Evolutionary conservation across 2,113 vertebrate genomes (phyloP), one percentile per base, ranked within the genome.

Genomic region (Stomatorhinus ivindoensis): DNA sequence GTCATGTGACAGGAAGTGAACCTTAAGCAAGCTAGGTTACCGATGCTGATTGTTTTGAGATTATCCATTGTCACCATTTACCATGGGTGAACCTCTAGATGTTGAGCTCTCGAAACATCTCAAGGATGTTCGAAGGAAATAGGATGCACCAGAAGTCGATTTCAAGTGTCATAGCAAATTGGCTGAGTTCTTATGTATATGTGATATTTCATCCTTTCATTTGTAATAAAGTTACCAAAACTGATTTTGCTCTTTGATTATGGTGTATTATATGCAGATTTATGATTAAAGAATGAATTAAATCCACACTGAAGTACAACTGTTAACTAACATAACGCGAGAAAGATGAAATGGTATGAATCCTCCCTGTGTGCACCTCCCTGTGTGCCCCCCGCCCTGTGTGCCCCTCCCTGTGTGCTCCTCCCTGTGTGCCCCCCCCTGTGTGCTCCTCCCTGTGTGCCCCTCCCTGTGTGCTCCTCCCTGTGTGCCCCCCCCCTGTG

Each of bases 1-100:
- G 95, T 89, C 83, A 47, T 46, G 1, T 48, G 46, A 50, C 10
- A n/a, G 73, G 73, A 80, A 35, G 11, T 42, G 35, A 76, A 76
- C 69, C 31, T 31, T 76, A 17, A 76, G n/a, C 69, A 76, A 31
- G 31, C 31, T 80, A 19, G 15, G 73, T 42, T 19, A 42, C 73
- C 73, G 42, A 42, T 31, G n/a, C n/a, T 69, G 61, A 69, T 31
- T 69, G 9, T n/a, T 65, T 65, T 27, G n/a, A 65, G 9, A 10
- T 27, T 27, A 27, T 65, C 9, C 61, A 65, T n/a, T n/a, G n/a
- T n/a, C n/a, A n/a, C n/a, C n/a, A 69, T 31, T 31, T 69, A 69
- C 61, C 27, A 31, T 31, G 61, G 27, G 27, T 69, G 27, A 65
- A 65, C 80, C 42, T 46, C 19, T 24, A 42, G 13, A 9, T 47